Base-by-base conservation (phyloP, 2,797 vertebrate genomes). In the Malacoctenus gilli region DNA sequence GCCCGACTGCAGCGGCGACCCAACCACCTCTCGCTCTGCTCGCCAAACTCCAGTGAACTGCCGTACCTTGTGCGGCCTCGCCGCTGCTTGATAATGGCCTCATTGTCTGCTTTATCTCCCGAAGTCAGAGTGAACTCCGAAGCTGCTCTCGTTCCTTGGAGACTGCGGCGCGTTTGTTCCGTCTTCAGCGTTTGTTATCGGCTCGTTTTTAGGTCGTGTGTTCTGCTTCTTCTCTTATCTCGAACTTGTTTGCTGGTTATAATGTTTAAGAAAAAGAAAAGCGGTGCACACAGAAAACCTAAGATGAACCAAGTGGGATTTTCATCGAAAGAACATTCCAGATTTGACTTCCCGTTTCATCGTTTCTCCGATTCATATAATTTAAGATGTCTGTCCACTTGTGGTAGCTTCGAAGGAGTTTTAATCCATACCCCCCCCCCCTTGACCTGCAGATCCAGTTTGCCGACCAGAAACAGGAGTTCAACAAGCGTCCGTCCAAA, bases 391-490 rank as follows among this genome's bases (percentile, higher is more conserved):
- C n/a, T n/a, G n/a, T n/a, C n/a, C n/a, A n/a, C n/a, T n/a, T n/a
- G n/a, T n/a, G n/a, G n/a, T n/a, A n/a, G n/a, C n/a, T n/a, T 23
- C 22, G 8, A 23, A 23, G 22, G 22, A 4, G 8, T 28, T 28
- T 28, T 28, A 28, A 28, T 28, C 25, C 5, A 6, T 14, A 13
- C 14, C 10, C 54, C n/a, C 8, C 18, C 4, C 15, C 35, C 37
- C 41, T 30, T 43, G 43, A 1, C 50, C 58, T 55, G 20, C 94
- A 99, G 94, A 98, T 99, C 90, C 97, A 99, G 74, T 99, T 99
- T 79, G 97, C 97, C 5, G 97, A 99, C 90, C 97, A 99, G 75
- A 98, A 99, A 77, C 95, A 97, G 72, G 97, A 99, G 75, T 99
- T 99, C 85, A 98, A 95, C 92, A 98, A 98, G 83, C 94, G 97